Evolutionary conservation across 2,888 invertebrate species (phyloP).

Genomic region (Masnerella sp.): DNA sequence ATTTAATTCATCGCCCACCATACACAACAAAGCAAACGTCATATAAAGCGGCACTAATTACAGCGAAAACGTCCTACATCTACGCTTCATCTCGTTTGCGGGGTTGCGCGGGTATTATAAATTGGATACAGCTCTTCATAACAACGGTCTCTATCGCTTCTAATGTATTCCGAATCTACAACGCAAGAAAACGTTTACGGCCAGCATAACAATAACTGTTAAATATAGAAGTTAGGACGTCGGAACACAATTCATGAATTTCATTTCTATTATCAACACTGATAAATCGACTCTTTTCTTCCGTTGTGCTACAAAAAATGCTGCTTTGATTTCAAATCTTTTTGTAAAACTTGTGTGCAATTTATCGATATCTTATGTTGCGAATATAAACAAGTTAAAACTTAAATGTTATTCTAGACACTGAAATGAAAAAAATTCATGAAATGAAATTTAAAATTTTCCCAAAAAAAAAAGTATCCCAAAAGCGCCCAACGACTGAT

Average conservation of each 20-base stretch:
- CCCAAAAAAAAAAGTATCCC: no score
- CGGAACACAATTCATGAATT: constrained; percentile 20
- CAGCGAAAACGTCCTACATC: constrained; percentile 17
- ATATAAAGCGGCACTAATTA: constrained; percentile 6
- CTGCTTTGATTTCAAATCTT: not conserved
- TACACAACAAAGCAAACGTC: not conserved
- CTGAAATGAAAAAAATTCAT: no score
- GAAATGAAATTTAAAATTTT: no score
- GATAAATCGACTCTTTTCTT: constrained; percentile 13
- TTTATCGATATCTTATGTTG: no score
- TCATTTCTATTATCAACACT: constrained; percentile 9
- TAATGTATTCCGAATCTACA: constrained; percentile 25
- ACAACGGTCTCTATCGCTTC: constrained; percentile 16
- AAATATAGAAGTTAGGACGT: constrained; percentile 12
- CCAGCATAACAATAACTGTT: constrained; percentile 13
- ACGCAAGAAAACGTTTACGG: constrained; percentile 21
- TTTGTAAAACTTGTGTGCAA: no score
- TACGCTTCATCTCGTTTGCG: constrained; percentile 1
- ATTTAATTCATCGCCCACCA: not conserved
- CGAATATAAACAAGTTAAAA: no score
- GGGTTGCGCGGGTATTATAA: constrained; percentile 7
- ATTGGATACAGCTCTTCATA: constrained; percentile 19
- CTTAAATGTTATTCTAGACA: no score
- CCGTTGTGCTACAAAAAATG: not conserved
- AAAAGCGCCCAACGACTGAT: no score